Evolutionary conservation across 2,888 invertebrate species (phyloP).

Genomic region (Pheosia gnoma): DNA sequence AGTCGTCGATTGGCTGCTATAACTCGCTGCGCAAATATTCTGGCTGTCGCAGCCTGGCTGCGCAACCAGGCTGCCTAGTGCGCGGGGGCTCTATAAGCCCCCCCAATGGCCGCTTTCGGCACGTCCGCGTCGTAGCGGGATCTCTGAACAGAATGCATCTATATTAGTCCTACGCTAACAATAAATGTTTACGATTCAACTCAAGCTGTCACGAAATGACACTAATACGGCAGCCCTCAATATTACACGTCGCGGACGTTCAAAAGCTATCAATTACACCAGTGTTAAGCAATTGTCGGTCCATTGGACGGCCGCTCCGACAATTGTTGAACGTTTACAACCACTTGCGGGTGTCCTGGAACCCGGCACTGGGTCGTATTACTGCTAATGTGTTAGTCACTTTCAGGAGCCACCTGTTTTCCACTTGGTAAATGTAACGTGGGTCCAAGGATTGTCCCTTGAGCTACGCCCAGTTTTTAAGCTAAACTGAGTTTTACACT

Average conservation of each 20-base stretch:
- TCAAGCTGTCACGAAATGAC: not conserved
- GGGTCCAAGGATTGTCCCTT: conserved; percentile 10
- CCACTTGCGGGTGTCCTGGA: conserved; percentile 55
- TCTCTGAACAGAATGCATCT: no score
- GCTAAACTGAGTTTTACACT: not conserved
- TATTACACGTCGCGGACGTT: conserved; percentile 33
- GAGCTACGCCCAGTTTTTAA: not conserved
- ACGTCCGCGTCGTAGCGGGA: no score
- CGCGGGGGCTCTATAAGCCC: no score
- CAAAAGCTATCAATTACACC: conserved; percentile 55
- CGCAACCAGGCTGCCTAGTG: no score
- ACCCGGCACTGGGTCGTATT: conserved; percentile 15
- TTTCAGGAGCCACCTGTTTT: not conserved
- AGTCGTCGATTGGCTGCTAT: no score
- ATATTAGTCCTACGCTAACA: not conserved
- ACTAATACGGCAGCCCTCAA: conserved; percentile 21
- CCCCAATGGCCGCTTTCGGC: no score
- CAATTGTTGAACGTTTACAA: conserved; percentile 59
- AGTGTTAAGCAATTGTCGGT: conserved; percentile 60
- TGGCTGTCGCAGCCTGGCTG: no score
- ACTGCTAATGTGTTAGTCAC: not conserved
- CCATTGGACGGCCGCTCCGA: conserved; percentile 38
- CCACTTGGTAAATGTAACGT: not conserved
- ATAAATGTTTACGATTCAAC: not conserved
- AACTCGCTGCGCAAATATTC: no score